Evolutionary conservation across 2,113 vertebrate genomes (phyloP).

Genomic region (Sinocyclocheilus grahami): DNA sequence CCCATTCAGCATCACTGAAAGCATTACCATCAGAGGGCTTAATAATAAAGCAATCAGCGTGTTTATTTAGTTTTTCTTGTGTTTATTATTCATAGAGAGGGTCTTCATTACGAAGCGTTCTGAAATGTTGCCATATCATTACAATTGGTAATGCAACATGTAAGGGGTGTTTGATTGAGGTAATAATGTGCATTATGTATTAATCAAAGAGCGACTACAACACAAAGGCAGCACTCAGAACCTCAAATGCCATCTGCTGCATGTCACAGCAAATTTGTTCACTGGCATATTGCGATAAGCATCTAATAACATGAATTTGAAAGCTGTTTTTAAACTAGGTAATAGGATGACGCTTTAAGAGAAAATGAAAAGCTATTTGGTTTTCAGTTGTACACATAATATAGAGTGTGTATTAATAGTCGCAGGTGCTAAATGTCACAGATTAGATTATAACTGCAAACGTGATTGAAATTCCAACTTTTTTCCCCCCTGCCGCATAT

Average conservation of each 20-base stretch:
- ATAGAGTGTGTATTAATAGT: conserved; percentile 27
- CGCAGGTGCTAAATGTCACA: conserved; percentile 33
- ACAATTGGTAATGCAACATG: conserved; percentile 27
- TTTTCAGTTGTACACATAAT: conserved; percentile 28
- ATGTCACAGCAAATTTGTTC: conserved; percentile 35
- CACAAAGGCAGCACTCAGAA: conserved; percentile 26
- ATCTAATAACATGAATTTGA: conserved; percentile 37
- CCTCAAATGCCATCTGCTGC: conserved; percentile 22
- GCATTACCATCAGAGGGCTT: neutral
- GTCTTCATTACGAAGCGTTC: neutral
- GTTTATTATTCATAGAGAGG: conserved; percentile 23
- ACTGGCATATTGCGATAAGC: conserved; percentile 16
- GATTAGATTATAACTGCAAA: conserved; percentile 6
- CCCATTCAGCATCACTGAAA: neutral
- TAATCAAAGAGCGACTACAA: conserved; percentile 22
- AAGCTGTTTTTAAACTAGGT: conserved; percentile 1
- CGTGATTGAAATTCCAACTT: neutral
- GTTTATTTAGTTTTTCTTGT: neutral
- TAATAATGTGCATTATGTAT: conserved; percentile 9
- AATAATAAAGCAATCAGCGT: neutral
- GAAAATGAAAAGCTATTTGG: conserved; percentile 30
- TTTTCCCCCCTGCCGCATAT: neutral
- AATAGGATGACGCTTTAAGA: neutral
- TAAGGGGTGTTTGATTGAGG: conserved; percentile 31
- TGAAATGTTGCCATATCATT: conserved; percentile 27